phyloP scores from a whole-genome alignment of 2,888 invertebrate genomes.

The Clanis bilineata region DNA sequence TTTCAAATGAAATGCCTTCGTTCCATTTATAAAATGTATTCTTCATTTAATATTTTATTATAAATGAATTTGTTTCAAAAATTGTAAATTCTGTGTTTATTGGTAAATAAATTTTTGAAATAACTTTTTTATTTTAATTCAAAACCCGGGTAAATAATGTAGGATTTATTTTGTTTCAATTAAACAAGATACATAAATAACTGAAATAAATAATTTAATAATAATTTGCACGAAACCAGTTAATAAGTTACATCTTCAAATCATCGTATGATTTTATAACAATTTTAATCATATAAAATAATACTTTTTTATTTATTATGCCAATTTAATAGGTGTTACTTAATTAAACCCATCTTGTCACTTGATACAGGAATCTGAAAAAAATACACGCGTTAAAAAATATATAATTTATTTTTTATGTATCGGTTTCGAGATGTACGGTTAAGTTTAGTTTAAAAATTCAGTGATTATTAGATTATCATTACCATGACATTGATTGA shows the following conservation, averaged over 20 bases:
- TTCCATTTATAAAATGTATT: not conserved
- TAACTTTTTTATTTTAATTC: too few species aligned
- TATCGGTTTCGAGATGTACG: too few species aligned
- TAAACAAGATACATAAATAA: too few species aligned
- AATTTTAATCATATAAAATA: not conserved
- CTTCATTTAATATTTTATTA: not conserved
- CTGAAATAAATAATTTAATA: not conserved
- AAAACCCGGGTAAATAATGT: too few species aligned
- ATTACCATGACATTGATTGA: too few species aligned
- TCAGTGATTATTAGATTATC: too few species aligned
- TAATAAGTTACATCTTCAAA: not conserved
- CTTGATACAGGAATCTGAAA: conserved; percentile 6
- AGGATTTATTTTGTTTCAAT: too few species aligned
- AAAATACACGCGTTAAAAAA: not conserved
- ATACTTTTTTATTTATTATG: not conserved
- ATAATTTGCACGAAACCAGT: not conserved
- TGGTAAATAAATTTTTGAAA: too few species aligned
- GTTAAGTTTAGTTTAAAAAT: too few species aligned
- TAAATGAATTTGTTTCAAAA: not conserved
- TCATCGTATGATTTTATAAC: not conserved
- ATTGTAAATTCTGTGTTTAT: not conserved
- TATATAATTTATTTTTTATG: too few species aligned
- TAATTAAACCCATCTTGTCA: not conserved
- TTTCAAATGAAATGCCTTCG: not conserved
- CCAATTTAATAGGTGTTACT: too few species aligned